A percentile compares a stretch with the other conserved stretches of the same genome.
Conservation (phyloP, 2,888 invertebrate genomes). For the Metalampra italica region DNA sequence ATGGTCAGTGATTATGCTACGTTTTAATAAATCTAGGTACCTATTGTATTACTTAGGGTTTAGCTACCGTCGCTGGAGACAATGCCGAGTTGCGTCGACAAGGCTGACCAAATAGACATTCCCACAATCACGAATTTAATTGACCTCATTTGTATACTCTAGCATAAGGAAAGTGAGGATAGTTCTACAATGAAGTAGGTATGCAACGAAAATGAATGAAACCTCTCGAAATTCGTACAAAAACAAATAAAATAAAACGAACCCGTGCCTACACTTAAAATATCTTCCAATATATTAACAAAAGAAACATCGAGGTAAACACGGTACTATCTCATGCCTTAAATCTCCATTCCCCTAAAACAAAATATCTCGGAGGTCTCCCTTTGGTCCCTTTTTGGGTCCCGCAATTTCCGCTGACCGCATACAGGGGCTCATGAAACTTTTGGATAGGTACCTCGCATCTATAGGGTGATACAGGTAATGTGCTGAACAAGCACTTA, state of each 20-base stretch:
- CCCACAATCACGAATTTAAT: no score
- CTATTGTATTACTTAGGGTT: not conserved
- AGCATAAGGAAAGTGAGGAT: no score
- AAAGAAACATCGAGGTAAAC: conserved; percentile 36
- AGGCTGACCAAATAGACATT: no score
- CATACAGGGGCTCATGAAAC: conserved; percentile 21
- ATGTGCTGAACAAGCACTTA: conserved; percentile 39
- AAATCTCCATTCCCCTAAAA: conserved; percentile 47
- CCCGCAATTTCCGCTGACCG: conserved; percentile 45
- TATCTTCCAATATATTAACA: conserved; percentile 35
- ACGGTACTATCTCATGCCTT: conserved; percentile 42
- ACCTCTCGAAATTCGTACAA: no score
- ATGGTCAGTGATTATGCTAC: conserved; percentile 12
- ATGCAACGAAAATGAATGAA: no score
- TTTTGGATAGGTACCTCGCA: conserved; percentile 22
- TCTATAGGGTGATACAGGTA: conserved; percentile 26
- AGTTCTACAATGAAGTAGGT: no score
- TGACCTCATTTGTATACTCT: no score
- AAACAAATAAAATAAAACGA: no score
- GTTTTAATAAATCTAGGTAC: no score
- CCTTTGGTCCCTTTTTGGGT: conserved; percentile 29
- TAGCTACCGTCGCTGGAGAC: not conserved
- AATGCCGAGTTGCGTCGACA: no score
- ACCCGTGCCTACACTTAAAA: no score
- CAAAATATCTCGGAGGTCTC: conserved; percentile 44